Base-by-base conservation (phyloP, 2,797 vertebrate species). In the Etheostoma perlongum region DNA sequence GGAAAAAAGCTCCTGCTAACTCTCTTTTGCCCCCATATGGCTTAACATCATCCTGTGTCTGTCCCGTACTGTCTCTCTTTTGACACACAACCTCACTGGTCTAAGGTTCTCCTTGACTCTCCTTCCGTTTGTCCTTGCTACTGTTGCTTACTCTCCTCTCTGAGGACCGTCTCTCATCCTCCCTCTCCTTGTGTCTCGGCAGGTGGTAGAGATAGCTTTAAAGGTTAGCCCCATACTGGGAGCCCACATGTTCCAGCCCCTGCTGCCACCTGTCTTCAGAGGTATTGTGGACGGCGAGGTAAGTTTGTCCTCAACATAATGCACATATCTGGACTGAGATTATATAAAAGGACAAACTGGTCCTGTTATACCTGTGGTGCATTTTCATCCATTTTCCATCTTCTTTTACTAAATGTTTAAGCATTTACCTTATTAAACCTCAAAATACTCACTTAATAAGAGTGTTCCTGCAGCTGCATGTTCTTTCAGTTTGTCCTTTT, bases 231-330 rank as follows among this genome's bases (percentile, higher is more conserved):
- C 98, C 82, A 74, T 95, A 74, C 84, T 97, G 89, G 96, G 96
- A 73, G 95, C 97, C 60, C 97, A 98, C 79, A 95, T 98, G 95
- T 99, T 99, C 94, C 97, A 98, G 68, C 94, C 97, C 0, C 93
- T 99, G 85, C 92, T 99, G 72, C 98, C 97, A 6, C 94, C 94
- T 72, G 93, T 99, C 86, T 95, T 99, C 86, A 95, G 91, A 85
- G 98, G 98, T 6, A 96, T 99, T 84, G 89, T 99, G 76, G 96
- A 97, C 30, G 98, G 98, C 10, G 98, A 99, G 96, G 98, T 99
- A 94, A 96, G 96, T 85, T 74, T 57, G 55, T 16, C 64, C 46
- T 62, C 49, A 44, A 18, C 19, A 25, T 71, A 21, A 68, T 42
- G 15, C 4, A n/a, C 19, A 40, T 15, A 44, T 65, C 33, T 72